Evolutionary conservation across 1,140 invertebrate species (phyloP).

Genomic region (Zaprionus vittiger): DNA sequence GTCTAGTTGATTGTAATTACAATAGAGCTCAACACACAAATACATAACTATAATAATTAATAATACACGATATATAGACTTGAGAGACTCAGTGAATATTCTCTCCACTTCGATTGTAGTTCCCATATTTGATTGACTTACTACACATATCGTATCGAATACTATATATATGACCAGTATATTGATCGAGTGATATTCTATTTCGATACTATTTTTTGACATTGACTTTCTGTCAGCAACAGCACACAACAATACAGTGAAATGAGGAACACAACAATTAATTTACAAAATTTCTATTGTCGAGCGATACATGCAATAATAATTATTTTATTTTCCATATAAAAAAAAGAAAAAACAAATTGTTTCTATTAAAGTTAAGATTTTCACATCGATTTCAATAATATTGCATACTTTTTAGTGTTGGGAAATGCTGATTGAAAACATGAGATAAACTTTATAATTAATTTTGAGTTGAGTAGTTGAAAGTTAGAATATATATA

Average conservation of each 20-base stretch:
- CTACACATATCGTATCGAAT: background rate
- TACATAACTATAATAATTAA: conserved; percentile 25
- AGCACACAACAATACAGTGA: background rate
- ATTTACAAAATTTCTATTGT: conserved; percentile 25
- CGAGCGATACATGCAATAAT: conserved; percentile 10
- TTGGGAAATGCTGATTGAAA: background rate
- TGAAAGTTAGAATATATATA: no score
- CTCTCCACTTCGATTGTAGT: conserved; percentile 4
- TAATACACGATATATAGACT: conserved; percentile 17
- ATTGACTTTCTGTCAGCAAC: conserved; percentile 6
- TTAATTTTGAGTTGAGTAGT: no score
- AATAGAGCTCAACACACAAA: conserved; percentile 33
- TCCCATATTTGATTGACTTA: conserved; percentile 41
- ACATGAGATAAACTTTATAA: background rate
- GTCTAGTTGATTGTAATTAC: conserved; percentile 27
- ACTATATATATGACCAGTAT: background rate
- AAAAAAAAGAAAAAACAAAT: background rate
- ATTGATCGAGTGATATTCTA: conserved; percentile 19
- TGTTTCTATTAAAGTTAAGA: conserved; percentile 1
- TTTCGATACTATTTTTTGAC: conserved; percentile 11
- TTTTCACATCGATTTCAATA: background rate
- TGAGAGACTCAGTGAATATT: conserved; percentile 25
- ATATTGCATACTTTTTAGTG: conserved; percentile 9
- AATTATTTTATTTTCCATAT: conserved; percentile 11
- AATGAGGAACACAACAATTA: conserved; percentile 15